Base-by-base conservation (phyloP, 2,888 invertebrate species). In the Diplolepis rosae region DNA sequence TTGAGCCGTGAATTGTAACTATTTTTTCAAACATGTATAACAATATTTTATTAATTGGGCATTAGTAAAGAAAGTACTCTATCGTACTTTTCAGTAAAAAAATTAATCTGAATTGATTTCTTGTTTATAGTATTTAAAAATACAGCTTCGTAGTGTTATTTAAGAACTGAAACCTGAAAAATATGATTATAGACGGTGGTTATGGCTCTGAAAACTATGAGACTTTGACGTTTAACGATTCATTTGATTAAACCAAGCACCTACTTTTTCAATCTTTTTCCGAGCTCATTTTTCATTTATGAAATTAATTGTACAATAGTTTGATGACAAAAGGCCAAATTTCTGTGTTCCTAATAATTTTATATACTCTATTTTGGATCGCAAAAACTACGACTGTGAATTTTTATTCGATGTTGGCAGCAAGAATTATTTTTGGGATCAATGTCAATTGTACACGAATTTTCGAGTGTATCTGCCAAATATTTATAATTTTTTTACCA, bases 361-460 rank as follows among this genome's bases (percentile, higher is more conserved):
- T 70, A 66, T 65, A 71, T 71, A 72, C 78, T 56, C 35, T 61
- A 13, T 39, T 61, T 61, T 39, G n/a, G 39, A 61, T 61, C 7
- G 15, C 22, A 48, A 22, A 35, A n/a, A 15, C 24, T 61, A n/a
- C 9, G 24, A 32, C 18, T 54, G 54, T 18, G 18, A 30, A 18
- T 32, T 54, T 54, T 54, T 30, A 54, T 54, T 32, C n/a, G 32
- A 30, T n/a, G 15, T 54, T 54, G 30, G 22, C 61, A 61, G 79
- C 82, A 80, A 82, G 75, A 77, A 79, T 83, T 76, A 80, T 81
- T 83, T 83, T 72, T 78, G 83, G 85, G 80, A 80, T 77, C 80
- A 79, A 78, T 72, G 65, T 72, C 70, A 66, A 73, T 52, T n/a
- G 56, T 71, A 70, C 68, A 48, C 66, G 65, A 75, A 68, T 50